Evolutionary conservation across 2,113 vertebrate species (phyloP).

Genomic region (Gopherus evgoodei): DNA sequence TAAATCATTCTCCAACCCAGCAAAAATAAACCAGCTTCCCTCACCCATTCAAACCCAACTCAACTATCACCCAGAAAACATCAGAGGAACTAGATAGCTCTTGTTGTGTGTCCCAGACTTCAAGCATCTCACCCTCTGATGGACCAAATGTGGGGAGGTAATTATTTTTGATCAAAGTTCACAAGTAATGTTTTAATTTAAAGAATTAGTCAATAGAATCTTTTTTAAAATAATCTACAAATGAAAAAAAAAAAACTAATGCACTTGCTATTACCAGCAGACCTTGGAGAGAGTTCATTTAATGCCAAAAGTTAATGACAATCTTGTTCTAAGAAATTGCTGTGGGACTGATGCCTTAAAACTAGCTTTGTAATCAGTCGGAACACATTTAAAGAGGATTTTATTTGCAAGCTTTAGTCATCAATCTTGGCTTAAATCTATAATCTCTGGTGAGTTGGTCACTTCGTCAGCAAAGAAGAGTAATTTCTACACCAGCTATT

Average conservation of each 20-base stretch:
- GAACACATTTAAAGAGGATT: slow-evolving; percentile 48
- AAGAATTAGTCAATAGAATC: slow-evolving; percentile 38
- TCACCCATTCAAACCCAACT: background rate
- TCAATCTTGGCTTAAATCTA: slow-evolving; percentile 53
- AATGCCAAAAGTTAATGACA: slow-evolving; percentile 42
- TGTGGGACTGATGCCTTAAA: slow-evolving; percentile 42
- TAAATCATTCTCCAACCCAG: background rate
- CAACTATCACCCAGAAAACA: background rate
- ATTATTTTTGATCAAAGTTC: slow-evolving; percentile 54
- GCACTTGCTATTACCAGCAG: slow-evolving; percentile 32
- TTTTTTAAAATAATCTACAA: slow-evolving; percentile 43
- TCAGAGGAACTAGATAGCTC: background rate
- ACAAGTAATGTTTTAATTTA: background rate
- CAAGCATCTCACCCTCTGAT: background rate
- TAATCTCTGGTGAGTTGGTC: slow-evolving; percentile 37
- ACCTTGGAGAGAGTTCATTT: slow-evolving; percentile 26
- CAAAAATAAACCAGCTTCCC: background rate
- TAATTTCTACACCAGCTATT: slow-evolving; percentile 40
- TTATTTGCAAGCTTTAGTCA: slow-evolving; percentile 42
- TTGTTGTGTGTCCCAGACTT: background rate
- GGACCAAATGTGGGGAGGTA: slow-evolving; percentile 5
- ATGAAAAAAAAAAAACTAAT: slow-evolving; percentile 11
- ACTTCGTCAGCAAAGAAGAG: slow-evolving; percentile 27
- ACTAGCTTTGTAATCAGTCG: slow-evolving; percentile 49
- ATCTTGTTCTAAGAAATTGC: slow-evolving; percentile 51